phyloP scores from a whole-genome alignment of 2,888 invertebrate species.

The Drosophila cognata region DNA sequence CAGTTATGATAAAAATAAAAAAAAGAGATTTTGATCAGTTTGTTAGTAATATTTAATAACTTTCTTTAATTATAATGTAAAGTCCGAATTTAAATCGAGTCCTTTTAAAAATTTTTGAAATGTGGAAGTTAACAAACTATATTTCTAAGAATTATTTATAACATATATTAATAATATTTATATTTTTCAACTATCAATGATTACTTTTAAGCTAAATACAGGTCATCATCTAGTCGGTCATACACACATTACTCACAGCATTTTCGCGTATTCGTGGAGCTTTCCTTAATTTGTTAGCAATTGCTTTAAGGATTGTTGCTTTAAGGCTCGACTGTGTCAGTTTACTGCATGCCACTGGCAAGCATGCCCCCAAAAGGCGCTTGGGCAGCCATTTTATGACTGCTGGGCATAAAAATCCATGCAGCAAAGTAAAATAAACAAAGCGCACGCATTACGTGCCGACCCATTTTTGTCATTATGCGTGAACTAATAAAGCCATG shows the following conservation, averaged over 20 bases:
- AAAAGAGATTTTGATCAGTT: neutral
- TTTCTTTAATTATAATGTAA: neutral
- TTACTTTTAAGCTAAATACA: neutral
- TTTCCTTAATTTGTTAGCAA: slow-evolving; percentile 6
- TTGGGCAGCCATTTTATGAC: slow-evolving; percentile 59
- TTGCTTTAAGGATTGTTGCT: slow-evolving; percentile 26
- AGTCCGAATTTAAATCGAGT: neutral
- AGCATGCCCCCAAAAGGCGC: slow-evolving; percentile 17
- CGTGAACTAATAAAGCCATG: slow-evolving; percentile 79
- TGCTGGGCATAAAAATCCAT: slow-evolving; percentile 69
- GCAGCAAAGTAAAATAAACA: slow-evolving; percentile 73
- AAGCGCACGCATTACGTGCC: slow-evolving; percentile 77
- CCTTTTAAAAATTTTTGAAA: neutral
- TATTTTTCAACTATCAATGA: neutral
- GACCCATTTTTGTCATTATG: slow-evolving; percentile 78
- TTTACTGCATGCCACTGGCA: slow-evolving; percentile 20
- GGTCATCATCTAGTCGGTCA: neutral
- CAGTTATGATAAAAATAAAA: neutral
- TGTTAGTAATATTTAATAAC: neutral
- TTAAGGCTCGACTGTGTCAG: slow-evolving; percentile 13
- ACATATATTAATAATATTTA: neutral
- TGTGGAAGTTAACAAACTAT: neutral
- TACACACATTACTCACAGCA: neutral
- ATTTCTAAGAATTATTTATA: neutral
- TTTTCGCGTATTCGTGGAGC: neutral